phyloP scores from a whole-genome alignment of 2,888 invertebrate genomes.

The Calameuta filiformis region DNA sequence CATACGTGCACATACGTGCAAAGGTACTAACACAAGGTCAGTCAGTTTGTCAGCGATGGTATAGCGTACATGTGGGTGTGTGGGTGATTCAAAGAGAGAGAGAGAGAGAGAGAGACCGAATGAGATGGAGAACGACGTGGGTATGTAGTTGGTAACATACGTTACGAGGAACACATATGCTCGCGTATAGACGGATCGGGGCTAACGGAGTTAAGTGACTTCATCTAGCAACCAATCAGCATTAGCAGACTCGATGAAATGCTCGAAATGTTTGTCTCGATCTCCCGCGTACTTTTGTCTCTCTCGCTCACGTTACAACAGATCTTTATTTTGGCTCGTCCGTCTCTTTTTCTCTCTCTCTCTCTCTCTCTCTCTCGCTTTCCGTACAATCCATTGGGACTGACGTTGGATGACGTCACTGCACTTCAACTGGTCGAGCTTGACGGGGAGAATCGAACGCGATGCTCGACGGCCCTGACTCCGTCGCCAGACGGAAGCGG shows the following conservation, averaged over 20 bases:
- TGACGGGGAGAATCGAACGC: not conserved
- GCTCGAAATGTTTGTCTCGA: conserved; percentile 19
- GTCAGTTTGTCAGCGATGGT: not conserved
- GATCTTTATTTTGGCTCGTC: not conserved
- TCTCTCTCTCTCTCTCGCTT: not conserved
- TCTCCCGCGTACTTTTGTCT: not conserved
- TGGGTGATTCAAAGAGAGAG: not conserved
- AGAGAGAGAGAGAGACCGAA: too few relatives aligned
- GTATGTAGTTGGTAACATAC: not conserved
- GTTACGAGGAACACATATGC: not conserved
- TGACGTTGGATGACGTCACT: not conserved
- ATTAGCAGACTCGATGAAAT: conserved; percentile 15
- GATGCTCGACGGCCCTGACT: not conserved
- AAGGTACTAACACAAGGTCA: not conserved
- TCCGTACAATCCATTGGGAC: not conserved
- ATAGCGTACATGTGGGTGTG: not conserved
- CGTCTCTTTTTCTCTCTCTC: not conserved
- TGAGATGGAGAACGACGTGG: not conserved
- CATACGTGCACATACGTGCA: not conserved
- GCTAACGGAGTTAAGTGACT: conserved; percentile 45
- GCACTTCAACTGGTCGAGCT: not conserved
- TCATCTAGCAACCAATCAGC: conserved; percentile 39
- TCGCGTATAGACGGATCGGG: conserved; percentile 14
- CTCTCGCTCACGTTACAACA: not conserved
- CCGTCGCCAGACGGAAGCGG: not conserved